Conservation (phyloP, 1,140 invertebrate species). For the Thaumatotibia leucotreta region DNA sequence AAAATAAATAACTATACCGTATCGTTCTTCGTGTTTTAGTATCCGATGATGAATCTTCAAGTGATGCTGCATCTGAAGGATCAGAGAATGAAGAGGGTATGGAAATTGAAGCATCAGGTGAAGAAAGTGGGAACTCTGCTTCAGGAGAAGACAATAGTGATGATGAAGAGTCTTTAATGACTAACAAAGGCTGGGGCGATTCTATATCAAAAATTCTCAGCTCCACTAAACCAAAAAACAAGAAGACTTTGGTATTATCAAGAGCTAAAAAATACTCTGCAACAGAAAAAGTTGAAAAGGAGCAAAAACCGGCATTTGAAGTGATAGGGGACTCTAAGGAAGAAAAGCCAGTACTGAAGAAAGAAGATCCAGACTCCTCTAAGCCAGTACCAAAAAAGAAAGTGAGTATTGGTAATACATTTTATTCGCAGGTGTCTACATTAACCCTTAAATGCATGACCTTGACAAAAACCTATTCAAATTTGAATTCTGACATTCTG, state of each 20-base stretch:
- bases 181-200: conserved; percentile 82
- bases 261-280: conserved; percentile 84
- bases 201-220: conserved; percentile 85
- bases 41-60: conserved; percentile 48
- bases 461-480: too few species aligned
- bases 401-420: conserved; percentile 46
- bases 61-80: conserved; percentile 36
- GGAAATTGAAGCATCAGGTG: conserved; percentile 1
- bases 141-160: conserved; percentile 20
- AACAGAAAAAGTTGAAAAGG: conserved; percentile 70
- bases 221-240: conserved; percentile 84
- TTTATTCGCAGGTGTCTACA: too few species aligned
- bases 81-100: conserved; percentile 37
- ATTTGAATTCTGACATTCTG: too few species aligned
- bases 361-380: conserved; percentile 38
- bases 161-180: conserved; percentile 31
- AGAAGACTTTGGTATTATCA: conserved; percentile 84
- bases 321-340: conserved; percentile 72
- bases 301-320: conserved; percentile 74
- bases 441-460: too few species aligned
- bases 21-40: conserved; percentile 31
- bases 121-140: conserved; percentile 19
- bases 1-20: not conserved
- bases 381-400: conserved; percentile 65
- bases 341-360: conserved; percentile 59